These are phyloP conservation scores for Mesocentrotus franciscanus DNA, from an alignment of 53 echinoderm and acorn worm species.

Conservation along the genomic window DNA sequence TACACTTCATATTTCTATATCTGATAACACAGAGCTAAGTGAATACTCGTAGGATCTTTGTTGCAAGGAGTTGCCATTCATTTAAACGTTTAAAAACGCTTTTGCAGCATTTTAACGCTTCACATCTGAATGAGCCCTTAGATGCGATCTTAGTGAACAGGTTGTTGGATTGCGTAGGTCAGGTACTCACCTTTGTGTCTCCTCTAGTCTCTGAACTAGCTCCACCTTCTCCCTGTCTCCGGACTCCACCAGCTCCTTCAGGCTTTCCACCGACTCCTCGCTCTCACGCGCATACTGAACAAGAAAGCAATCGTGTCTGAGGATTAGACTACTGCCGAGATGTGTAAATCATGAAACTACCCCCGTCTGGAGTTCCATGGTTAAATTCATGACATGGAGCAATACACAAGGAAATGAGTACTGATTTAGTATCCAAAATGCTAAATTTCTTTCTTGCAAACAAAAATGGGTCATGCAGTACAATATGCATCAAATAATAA, in stretches of 20 bases:
- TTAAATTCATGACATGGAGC: neutral
- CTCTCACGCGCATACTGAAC: conserved; percentile 90
- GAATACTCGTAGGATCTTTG: too few species aligned
- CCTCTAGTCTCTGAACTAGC: conserved; percentile 87
- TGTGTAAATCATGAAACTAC: neutral
- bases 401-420: neutral
- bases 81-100: too few species aligned
- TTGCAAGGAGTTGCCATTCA: too few species aligned
- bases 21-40: too few species aligned
- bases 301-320: neutral
- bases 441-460: neutral
- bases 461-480: neutral
- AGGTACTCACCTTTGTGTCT: conserved; percentile 83
- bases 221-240: conserved; percentile 97
- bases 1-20: too few species aligned
- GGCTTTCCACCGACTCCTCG: conserved; percentile 86
- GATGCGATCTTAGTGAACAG: too few species aligned
- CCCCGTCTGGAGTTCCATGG: neutral
- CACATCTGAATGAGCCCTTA: too few species aligned
- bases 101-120: too few species aligned
- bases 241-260: conserved; percentile 87
- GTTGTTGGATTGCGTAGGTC: too few species aligned
- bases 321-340: neutral
- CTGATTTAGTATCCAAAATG: neutral
- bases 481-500: neutral